Conservation (phyloP, 2,113 vertebrate genomes). For the Trochalopteron elliotii region DNA sequence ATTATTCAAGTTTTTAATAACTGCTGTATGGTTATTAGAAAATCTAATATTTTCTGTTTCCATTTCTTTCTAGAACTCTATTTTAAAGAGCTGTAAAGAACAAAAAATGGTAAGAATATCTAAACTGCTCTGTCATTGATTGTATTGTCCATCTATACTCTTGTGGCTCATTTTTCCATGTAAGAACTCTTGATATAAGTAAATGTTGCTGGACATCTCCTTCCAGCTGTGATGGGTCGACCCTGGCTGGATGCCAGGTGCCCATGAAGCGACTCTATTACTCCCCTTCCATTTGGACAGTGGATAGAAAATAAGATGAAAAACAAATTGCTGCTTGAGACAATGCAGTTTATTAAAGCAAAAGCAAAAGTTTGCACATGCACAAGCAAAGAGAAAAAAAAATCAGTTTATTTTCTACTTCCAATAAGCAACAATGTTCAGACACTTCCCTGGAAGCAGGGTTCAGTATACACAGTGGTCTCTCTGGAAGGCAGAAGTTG, state of each 20-base stretch:
- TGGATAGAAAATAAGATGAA: background rate
- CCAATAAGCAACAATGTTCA: background rate
- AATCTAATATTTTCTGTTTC: background rate
- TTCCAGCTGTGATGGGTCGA: background rate
- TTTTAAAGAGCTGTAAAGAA: background rate
- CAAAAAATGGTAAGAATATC: background rate
- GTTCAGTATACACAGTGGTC: fast-evolving
- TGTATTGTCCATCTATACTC: background rate
- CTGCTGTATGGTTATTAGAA: background rate
- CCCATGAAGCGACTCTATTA: background rate
- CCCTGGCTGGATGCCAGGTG: background rate
- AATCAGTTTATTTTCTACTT: background rate
- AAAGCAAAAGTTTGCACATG: background rate
- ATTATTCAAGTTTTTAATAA: background rate
- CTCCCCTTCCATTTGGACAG: background rate
- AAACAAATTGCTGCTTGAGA: background rate
- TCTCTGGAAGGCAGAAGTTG: background rate
- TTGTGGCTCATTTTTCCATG: background rate
- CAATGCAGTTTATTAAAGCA: background rate
- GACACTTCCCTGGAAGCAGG: background rate
- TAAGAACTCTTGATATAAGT: background rate
- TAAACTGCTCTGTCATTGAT: background rate
- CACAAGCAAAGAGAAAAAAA: background rate
- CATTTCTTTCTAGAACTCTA: background rate
- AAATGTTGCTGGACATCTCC: background rate